These are phyloP conservation scores for Drosophila malerkotliana DNA, from an alignment of 1,140 invertebrate species.

Conservation along the genomic window DNA sequence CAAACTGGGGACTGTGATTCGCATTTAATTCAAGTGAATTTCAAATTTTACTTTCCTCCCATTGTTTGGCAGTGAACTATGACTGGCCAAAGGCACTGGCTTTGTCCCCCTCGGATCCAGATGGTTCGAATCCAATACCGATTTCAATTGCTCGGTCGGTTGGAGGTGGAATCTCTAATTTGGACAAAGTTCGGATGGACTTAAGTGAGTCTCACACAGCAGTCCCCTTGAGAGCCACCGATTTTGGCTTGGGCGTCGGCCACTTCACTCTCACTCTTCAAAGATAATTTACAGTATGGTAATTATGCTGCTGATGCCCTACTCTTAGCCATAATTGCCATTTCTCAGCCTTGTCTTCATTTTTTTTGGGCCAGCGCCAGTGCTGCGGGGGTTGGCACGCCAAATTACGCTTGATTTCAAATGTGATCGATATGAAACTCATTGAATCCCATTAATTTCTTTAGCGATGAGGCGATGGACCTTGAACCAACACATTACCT, in stretches of 20 bases:
- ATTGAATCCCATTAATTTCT: constrained; percentile 55
- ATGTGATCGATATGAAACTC: constrained; percentile 55
- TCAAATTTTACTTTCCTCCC: constrained; percentile 57
- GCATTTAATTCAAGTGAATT: constrained; percentile 81
- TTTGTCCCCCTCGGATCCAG: constrained; percentile 38
- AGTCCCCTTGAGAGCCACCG: constrained; percentile 60
- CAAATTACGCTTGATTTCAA: constrained; percentile 50
- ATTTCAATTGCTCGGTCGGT: constrained; percentile 32
- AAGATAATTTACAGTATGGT: constrained; percentile 61
- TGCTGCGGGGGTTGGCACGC: constrained; percentile 16
- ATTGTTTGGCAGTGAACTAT: constrained; percentile 77
- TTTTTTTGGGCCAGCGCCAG: constrained; percentile 10
- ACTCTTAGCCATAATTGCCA: constrained; percentile 53
- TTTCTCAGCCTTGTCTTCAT: constrained; percentile 61
- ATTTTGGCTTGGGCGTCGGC: constrained; percentile 66
- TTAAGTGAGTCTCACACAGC: constrained; percentile 41
- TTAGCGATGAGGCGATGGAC: constrained; percentile 23
- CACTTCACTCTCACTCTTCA: constrained; percentile 35
- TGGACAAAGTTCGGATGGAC: constrained; percentile 16
- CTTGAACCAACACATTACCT: constrained; percentile 56
- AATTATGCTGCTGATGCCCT: constrained; percentile 60
- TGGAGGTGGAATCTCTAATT: constrained; percentile 34
- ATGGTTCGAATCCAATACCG: constrained; percentile 28
- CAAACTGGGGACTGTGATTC: constrained; percentile 48
- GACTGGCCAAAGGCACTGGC: constrained; percentile 55